These are phyloP conservation scores for Peromyscus nudipes DNA, from an alignment of 2,797 vertebrate genomes.

Conservation along the genomic window DNA sequence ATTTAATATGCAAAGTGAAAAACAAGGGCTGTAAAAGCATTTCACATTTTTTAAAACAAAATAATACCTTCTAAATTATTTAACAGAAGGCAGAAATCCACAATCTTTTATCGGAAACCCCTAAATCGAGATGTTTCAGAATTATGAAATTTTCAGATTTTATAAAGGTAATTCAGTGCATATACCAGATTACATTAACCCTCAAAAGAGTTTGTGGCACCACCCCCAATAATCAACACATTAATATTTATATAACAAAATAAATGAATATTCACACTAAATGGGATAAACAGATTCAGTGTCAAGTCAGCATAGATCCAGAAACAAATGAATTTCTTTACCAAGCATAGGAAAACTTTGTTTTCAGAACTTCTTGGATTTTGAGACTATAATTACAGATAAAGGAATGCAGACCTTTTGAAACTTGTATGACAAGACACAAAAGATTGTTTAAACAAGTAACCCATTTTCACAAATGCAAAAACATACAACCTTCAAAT, in stretches of 20 bases:
- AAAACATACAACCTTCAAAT: slow-evolving; percentile 75
- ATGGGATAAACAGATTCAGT: slow-evolving; percentile 70
- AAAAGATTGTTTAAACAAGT: slow-evolving; percentile 76
- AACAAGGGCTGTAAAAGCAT: slow-evolving; percentile 82
- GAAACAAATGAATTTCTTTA: slow-evolving; percentile 66
- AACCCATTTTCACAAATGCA: slow-evolving; percentile 80
- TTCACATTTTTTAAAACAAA: slow-evolving; percentile 79
- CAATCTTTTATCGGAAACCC: slow-evolving; percentile 71
- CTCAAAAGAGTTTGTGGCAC: slow-evolving; percentile 47
- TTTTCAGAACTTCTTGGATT: slow-evolving; percentile 61
- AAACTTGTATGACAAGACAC: slow-evolving; percentile 67
- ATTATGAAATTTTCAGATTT: slow-evolving; percentile 72
- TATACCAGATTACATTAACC: slow-evolving; percentile 27
- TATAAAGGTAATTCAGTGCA: slow-evolving; percentile 72
- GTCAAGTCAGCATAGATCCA: slow-evolving; percentile 67
- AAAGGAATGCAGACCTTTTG: slow-evolving; percentile 63
- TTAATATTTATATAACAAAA: slow-evolving; percentile 64
- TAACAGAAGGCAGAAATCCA: slow-evolving; percentile 63
- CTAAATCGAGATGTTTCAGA: slow-evolving; percentile 61
- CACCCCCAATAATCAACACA: slow-evolving; percentile 46
- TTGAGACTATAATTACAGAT: slow-evolving; percentile 72
- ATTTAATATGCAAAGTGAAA: slow-evolving; percentile 84
- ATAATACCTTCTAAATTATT: slow-evolving; percentile 75
- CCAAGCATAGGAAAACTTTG: slow-evolving; percentile 63
- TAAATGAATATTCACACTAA: slow-evolving; percentile 75